These are phyloP conservation scores for Notechis scutatus DNA, from an alignment of 2,113 vertebrate species.

Conservation along the genomic window DNA sequence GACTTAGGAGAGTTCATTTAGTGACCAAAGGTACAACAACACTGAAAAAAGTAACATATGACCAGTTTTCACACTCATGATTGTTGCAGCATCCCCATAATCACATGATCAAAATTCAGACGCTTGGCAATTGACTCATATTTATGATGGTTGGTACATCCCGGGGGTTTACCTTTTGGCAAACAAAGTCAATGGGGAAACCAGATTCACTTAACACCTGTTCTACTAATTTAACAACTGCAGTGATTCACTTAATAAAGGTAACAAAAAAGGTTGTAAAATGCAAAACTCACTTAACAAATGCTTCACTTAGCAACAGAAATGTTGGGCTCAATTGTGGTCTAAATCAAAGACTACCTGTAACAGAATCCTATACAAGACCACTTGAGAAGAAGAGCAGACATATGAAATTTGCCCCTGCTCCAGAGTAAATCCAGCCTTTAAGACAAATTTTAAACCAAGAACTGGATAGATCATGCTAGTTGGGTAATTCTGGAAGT, in stretches of 20 bases:
- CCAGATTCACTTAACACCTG: neutral
- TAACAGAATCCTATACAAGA: neutral
- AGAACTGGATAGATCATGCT: neutral
- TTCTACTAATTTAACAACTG: neutral
- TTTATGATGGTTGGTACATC: neutral
- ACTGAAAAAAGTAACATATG: too few relatives aligned
- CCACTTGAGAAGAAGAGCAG: neutral
- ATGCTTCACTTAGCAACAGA: neutral
- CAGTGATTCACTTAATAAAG: neutral
- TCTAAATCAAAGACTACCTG: neutral
- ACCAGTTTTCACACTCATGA: too few relatives aligned
- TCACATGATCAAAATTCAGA: too few relatives aligned
- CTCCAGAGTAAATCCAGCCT: neutral
- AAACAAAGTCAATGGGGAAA: neutral
- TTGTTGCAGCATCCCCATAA: too few relatives aligned
- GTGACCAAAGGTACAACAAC: too few relatives aligned
- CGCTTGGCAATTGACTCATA: neutral
- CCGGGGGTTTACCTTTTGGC: neutral
- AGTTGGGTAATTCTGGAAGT: neutral
- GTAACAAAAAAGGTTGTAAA: neutral
- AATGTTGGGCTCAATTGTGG: neutral
- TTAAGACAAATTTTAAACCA: neutral
- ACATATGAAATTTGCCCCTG: neutral
- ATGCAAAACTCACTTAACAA: neutral
- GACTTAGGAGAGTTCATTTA: too few relatives aligned